Conservation (phyloP, 1,140 invertebrate species). For the Adelges cooleyi region DNA sequence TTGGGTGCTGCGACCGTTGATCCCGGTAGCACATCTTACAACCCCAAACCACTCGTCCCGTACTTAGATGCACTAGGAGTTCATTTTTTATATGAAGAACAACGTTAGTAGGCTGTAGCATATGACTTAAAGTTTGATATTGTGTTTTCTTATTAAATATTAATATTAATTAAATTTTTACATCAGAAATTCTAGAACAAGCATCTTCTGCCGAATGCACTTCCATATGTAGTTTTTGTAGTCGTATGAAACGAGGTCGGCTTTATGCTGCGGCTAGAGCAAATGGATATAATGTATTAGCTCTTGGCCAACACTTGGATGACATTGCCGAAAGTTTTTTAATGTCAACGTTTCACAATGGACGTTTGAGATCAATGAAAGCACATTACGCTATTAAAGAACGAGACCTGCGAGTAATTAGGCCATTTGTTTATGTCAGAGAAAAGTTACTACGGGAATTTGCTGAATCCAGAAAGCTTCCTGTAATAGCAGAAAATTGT, state of each 20-base stretch:
- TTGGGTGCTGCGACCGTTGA: conserved; percentile 65
- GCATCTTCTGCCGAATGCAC: conserved; percentile 40
- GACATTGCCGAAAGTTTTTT: conserved; percentile 74
- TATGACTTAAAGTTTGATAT: too few species aligned
- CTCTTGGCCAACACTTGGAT: conserved; percentile 76
- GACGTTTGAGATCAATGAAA: conserved; percentile 65
- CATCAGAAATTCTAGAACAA: conserved; percentile 35
- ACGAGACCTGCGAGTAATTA: conserved; percentile 66
- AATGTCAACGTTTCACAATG: conserved; percentile 70
- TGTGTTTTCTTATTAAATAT: too few species aligned
- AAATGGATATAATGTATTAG: conserved; percentile 72
- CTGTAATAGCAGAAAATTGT: conserved; percentile 50
- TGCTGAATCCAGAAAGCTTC: conserved; percentile 53
- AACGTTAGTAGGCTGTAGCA: conserved; percentile 38
- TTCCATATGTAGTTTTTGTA: conserved; percentile 58
- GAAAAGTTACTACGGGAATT: conserved; percentile 61
- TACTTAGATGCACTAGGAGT: conserved; percentile 56
- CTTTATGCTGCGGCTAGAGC: conserved; percentile 62
- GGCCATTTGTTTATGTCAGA: conserved; percentile 77
- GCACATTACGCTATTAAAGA: conserved; percentile 70
- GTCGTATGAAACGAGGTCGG: conserved; percentile 52
- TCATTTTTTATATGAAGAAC: conserved; percentile 60
- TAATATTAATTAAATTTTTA: too few species aligned
- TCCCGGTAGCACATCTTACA: conserved; percentile 48
- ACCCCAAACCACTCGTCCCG: conserved; percentile 52